Evolutionary conservation across 2,888 invertebrate genomes (phyloP).

Genomic region (Eugnorisma glareosa): DNA sequence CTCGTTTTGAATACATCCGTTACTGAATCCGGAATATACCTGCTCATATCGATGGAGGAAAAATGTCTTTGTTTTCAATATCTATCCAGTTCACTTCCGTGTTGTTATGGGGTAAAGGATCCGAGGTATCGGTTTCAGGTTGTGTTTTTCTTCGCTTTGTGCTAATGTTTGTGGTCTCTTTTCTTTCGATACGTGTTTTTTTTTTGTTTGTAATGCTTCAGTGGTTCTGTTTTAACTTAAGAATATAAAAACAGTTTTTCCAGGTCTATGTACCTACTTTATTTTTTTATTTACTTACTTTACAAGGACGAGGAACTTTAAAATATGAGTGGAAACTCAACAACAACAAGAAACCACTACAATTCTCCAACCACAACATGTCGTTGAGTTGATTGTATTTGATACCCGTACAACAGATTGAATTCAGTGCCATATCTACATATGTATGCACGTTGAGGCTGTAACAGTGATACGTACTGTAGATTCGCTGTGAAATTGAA

Average conservation of each 20-base stretch:
- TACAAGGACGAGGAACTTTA: background rate
- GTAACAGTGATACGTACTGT: slow-evolving; percentile 65
- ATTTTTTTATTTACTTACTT: background rate
- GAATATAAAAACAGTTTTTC: background rate
- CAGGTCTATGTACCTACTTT: background rate
- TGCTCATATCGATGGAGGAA: slow-evolving; percentile 61
- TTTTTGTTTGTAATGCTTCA: background rate
- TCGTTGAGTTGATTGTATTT: slow-evolving; percentile 60
- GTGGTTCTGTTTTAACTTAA: background rate
- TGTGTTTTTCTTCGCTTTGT: slow-evolving; percentile 40
- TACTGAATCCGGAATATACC: slow-evolving; percentile 62
- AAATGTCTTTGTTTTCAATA: slow-evolving; percentile 68
- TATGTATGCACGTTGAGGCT: slow-evolving; percentile 56
- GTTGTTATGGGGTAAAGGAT: slow-evolving; percentile 39
- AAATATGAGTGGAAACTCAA: slow-evolving; percentile 7
- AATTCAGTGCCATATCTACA: slow-evolving; percentile 52
- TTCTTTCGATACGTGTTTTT: slow-evolving; percentile 5
- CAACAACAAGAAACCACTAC: slow-evolving; percentile 28
- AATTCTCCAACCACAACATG: slow-evolving; percentile 43
- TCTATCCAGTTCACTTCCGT: slow-evolving; percentile 59
- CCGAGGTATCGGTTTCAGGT: slow-evolving; percentile 38
- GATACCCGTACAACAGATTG: slow-evolving; percentile 54
- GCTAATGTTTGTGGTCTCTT: slow-evolving; percentile 20
- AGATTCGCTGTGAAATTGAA: slow-evolving; percentile 80
- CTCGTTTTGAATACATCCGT: slow-evolving; percentile 69